Percentiles rank a stretch among this genome's conserved stretches.
Conservation (phyloP, 2,888 invertebrate species). For the Onchidella celtica region DNA sequence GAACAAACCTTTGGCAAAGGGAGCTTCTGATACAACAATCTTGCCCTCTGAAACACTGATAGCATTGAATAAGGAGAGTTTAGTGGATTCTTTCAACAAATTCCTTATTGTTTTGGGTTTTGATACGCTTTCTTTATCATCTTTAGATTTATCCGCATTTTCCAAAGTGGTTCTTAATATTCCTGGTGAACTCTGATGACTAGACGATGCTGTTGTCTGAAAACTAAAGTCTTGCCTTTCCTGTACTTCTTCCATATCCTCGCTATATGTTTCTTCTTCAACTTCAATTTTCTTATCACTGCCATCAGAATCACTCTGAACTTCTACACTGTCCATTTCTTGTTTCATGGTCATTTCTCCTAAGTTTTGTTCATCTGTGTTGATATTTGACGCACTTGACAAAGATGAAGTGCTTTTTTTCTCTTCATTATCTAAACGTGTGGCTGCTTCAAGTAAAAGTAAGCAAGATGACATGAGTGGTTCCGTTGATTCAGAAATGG, state of each 20-base stretch:
- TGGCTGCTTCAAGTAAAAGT: constrained; percentile 51
- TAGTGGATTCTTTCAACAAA: not conserved
- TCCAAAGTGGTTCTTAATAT: constrained; percentile 36
- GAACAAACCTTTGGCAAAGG: constrained; percentile 38
- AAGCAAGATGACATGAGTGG: constrained; percentile 50
- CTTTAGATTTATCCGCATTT: constrained; percentile 5
- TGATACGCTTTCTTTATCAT: not conserved
- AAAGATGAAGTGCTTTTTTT: constrained; percentile 28
- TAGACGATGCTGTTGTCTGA: not conserved
- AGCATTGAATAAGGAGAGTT: not conserved
- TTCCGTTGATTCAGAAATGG: constrained; percentile 29
- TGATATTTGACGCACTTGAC: not conserved
- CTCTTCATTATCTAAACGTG: constrained; percentile 49
- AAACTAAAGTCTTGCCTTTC: not conserved
- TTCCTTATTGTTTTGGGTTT: not conserved
- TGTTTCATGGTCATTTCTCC: not conserved
- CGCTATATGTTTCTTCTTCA: not conserved
- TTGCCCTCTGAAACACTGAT: not conserved
- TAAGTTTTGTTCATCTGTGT: not conserved
- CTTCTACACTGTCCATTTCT: not conserved
- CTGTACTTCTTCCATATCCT: not conserved
- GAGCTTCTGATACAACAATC: constrained; percentile 5
- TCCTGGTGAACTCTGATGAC: not conserved
- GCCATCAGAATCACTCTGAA: not conserved
- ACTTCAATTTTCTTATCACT: not conserved